phyloP scores from a whole-genome alignment of 2,888 invertebrate species.

The Pecten maximus region DNA sequence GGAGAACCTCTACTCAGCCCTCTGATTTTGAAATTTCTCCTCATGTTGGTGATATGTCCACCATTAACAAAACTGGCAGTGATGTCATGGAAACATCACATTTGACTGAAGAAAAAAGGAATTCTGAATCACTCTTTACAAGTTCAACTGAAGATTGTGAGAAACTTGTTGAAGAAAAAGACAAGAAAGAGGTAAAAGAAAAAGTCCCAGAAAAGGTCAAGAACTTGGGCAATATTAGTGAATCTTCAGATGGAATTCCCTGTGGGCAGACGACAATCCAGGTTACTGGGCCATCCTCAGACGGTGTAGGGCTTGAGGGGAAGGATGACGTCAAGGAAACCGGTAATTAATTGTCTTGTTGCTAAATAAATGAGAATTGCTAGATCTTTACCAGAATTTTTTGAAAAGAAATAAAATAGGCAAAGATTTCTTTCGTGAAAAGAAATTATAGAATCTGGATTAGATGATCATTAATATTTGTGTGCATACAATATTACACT shows the following conservation, averaged over 20 bases:
- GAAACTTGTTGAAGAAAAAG: neutral
- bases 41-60: slow-evolving; percentile 53
- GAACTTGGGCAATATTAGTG: slow-evolving; percentile 43
- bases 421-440: too few species aligned
- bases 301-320: neutral
- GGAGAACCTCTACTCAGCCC: neutral
- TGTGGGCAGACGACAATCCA: slow-evolving; percentile 46
- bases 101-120: neutral
- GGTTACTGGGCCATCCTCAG: neutral
- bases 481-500: too few species aligned
- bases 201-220: slow-evolving; percentile 38
- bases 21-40: slow-evolving; percentile 40
- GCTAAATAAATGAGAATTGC: too few species aligned
- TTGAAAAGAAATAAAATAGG: too few species aligned
- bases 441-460: too few species aligned
- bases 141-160: slow-evolving; percentile 20
- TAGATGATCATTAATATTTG: too few species aligned
- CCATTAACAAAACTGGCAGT: slow-evolving; percentile 61
- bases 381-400: too few species aligned
- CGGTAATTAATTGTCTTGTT: neutral
- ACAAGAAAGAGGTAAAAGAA: neutral
- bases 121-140: neutral
- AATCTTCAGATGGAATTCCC: slow-evolving; percentile 47
- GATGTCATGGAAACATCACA: slow-evolving; percentile 14
- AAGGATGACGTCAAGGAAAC: neutral